These are phyloP conservation scores for Emys orbicularis DNA, from an alignment of 2,797 vertebrate species.

Conservation along the genomic window DNA sequence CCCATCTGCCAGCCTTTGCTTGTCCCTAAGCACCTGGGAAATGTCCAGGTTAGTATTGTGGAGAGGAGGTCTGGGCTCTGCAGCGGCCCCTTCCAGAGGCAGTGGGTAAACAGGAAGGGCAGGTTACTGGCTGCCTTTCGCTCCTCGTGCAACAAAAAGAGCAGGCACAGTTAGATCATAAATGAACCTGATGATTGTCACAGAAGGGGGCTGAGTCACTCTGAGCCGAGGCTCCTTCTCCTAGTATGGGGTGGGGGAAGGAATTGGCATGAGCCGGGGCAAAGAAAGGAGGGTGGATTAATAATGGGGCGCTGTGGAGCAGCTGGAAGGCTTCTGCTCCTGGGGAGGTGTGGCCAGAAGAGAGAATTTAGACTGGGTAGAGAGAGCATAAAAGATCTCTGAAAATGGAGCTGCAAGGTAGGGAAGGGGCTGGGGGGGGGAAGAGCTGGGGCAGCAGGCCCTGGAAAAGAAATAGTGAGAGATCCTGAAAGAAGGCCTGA, in stretches of 20 bases:
- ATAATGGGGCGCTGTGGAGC: not conserved
- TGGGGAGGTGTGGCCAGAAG: not conserved
- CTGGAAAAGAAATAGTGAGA: not conserved
- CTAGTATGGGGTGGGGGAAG: not conserved
- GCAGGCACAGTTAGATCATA: not conserved
- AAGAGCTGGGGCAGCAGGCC: not conserved
- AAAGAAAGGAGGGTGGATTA: not conserved
- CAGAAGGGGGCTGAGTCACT: not conserved
- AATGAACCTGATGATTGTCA: not conserved
- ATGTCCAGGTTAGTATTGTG: not conserved
- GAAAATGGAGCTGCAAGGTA: not conserved
- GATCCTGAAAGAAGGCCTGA: not conserved
- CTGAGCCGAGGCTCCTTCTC: not conserved
- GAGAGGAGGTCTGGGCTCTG: not conserved
- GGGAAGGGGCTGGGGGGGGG: too few species aligned
- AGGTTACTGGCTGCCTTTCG: not conserved
- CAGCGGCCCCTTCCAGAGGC: not conserved
- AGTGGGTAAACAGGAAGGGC: not conserved
- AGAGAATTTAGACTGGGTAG: not conserved
- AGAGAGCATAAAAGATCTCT: too few species aligned
- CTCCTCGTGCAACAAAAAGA: not conserved
- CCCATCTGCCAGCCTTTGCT: not conserved
- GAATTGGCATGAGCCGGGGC: not conserved
- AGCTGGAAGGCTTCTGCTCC: not conserved
- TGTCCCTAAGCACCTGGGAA: not conserved